These are phyloP conservation scores for Clarias batrachus DNA, from an alignment of 2,113 vertebrate species.

Conservation along the genomic window DNA sequence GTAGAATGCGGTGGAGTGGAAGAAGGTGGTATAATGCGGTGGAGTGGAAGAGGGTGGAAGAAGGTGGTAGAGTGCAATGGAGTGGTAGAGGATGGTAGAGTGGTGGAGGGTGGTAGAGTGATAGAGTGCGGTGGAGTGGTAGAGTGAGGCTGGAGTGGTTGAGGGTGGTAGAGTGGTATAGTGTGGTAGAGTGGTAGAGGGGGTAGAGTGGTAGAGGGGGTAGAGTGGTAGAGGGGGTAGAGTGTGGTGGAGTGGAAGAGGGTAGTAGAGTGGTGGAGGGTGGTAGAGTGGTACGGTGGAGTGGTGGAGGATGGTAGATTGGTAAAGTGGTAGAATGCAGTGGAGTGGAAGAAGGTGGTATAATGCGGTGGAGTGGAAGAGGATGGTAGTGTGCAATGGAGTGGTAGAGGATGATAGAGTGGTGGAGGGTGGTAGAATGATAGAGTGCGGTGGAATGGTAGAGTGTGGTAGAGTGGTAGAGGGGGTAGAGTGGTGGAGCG, in stretches of 20 bases:
- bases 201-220: background rate
- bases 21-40: no score
- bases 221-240: background rate
- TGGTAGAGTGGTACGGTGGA: background rate
- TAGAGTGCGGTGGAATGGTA: background rate
- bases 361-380: background rate
- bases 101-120: background rate
- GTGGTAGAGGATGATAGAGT: background rate
- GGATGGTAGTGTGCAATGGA: fast-evolving
- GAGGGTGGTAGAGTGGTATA: background rate
- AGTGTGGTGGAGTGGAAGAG: background rate
- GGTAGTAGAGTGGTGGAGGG: background rate
- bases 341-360: background rate
- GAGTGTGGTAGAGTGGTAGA: background rate
- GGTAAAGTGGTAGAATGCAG: background rate
- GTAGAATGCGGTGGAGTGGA: background rate
- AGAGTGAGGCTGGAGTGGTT: background rate
- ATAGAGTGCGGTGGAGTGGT: background rate
- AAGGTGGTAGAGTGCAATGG: background rate
- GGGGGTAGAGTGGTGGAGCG: background rate
- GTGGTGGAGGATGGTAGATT: background rate
- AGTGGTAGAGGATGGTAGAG: background rate
- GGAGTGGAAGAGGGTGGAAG: no score
- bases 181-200: background rate
- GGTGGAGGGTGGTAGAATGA: background rate